A percentile compares a stretch with the other conserved stretches of the same genome.
phyloP scores from a whole-genome alignment of 2,113 vertebrate genomes.

The Asarcornis scutulata region DNA sequence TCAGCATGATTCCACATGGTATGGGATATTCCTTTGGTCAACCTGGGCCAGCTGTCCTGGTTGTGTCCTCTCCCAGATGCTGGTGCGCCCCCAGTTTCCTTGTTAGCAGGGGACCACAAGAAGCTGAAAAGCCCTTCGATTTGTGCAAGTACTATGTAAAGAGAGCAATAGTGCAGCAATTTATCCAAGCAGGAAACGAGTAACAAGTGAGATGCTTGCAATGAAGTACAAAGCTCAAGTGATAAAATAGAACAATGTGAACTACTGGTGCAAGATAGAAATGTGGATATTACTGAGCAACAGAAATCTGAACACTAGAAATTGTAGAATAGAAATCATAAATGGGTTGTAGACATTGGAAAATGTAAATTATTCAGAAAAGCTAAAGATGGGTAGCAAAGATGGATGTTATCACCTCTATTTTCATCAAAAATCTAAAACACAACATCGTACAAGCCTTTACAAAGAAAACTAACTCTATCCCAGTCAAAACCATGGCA shows the following conservation, averaged over 20 bases:
- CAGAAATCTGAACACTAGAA: not conserved
- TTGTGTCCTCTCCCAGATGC: no score
- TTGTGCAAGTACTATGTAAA: not conserved
- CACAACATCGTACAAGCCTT: no score
- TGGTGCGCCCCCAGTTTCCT: no score
- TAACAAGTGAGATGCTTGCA: not conserved
- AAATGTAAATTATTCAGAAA: not conserved
- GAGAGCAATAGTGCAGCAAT: not conserved
- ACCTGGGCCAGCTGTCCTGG: no score
- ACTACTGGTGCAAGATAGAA: not conserved
- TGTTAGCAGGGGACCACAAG: no score
- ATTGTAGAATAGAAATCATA: not conserved
- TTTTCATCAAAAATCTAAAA: no score
- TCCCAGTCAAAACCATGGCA: no score
- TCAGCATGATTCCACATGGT: no score
- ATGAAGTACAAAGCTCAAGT: not conserved
- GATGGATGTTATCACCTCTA: no score
- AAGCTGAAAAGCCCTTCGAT: no score
- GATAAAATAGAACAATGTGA: not conserved
- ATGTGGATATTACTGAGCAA: not conserved
- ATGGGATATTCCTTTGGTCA: no score
- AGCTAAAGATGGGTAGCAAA: not conserved
- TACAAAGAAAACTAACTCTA: no score
- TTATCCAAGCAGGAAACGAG: not conserved
- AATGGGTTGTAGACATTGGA: not conserved